phyloP scores from a whole-genome alignment of 2,888 invertebrate genomes.

The Sarcophaga rosellei region DNA sequence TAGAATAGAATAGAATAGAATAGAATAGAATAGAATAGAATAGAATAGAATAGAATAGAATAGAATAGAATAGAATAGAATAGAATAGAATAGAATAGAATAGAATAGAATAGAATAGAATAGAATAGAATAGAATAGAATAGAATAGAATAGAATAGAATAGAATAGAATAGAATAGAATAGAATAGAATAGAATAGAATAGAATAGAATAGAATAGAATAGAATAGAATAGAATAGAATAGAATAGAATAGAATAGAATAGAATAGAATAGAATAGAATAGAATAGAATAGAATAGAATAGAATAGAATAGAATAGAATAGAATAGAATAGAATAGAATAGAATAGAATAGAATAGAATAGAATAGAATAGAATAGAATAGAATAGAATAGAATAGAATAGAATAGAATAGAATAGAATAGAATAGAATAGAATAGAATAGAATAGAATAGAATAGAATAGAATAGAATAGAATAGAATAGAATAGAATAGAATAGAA shows the following conservation, averaged over 20 bases:
- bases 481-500: constrained; percentile 42
- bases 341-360: constrained; percentile 40
- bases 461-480: constrained; percentile 17
- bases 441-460: constrained; percentile 28
- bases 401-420: constrained; percentile 27
- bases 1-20: constrained; percentile 48
- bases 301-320: too few species aligned
- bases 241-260: constrained; percentile 34
- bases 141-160: constrained; percentile 39
- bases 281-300: constrained; percentile 46
- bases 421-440: constrained; percentile 37
- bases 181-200: constrained; percentile 44
- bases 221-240: constrained; percentile 43
- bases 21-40: constrained; percentile 46
- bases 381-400: too few species aligned
- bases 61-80: constrained; percentile 45
- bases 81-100: constrained; percentile 35
- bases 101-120: constrained; percentile 31
- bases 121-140: constrained; percentile 15
- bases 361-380: constrained; percentile 37
- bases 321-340: constrained; percentile 39
- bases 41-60: constrained; percentile 47
- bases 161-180: constrained; percentile 43
- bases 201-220: constrained; percentile 44
- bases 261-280: constrained; percentile 34